Percentiles rank a stretch among this genome's conserved stretches.
These are phyloP conservation scores for Geococcyx californianus DNA, from an alignment of 2,113 vertebrate genomes.

Conservation along the genomic window DNA sequence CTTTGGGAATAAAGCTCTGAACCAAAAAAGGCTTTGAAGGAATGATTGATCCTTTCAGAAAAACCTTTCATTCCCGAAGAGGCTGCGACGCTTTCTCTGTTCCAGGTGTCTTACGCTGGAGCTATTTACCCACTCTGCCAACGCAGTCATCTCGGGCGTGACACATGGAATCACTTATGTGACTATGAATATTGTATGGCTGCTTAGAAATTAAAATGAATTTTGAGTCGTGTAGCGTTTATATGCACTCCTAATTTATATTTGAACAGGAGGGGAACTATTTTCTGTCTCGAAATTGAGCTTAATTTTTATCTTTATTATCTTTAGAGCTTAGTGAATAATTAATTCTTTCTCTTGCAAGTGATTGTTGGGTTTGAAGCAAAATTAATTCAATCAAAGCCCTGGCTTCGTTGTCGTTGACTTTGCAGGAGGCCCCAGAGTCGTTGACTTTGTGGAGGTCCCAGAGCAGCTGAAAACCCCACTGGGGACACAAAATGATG, in stretches of 20 bases:
- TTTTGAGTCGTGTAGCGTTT: slow-evolving; percentile 4
- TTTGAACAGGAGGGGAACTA: slow-evolving; percentile 38
- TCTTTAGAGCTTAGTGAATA: slow-evolving; percentile 41
- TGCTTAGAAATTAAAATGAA: slow-evolving; percentile 49
- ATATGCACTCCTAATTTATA: slow-evolving; percentile 37
- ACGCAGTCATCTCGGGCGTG: not conserved
- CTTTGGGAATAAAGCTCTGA: not conserved
- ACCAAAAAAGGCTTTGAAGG: not conserved
- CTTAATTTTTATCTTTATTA: slow-evolving; percentile 60
- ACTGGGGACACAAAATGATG: not conserved
- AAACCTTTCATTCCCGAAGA: too few relatives aligned
- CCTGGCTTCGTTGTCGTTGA: not conserved
- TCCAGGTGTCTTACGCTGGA: not conserved
- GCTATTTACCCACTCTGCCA: not conserved
- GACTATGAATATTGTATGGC: slow-evolving; percentile 11
- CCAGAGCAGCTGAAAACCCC: not conserved
- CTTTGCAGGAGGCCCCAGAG: not conserved
- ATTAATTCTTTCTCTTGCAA: slow-evolving; percentile 27
- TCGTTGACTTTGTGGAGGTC: not conserved
- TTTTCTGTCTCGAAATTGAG: slow-evolving; percentile 22
- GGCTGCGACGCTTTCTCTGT: not conserved
- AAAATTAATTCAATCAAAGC: not conserved
- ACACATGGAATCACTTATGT: not conserved
- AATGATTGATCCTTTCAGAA: not conserved
- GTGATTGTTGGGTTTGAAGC: not conserved